Percentiles rank a stretch among this genome's conserved stretches.
Evolutionary conservation across 2,888 invertebrate species (phyloP).

Genomic region (Ligdia adustata): DNA sequence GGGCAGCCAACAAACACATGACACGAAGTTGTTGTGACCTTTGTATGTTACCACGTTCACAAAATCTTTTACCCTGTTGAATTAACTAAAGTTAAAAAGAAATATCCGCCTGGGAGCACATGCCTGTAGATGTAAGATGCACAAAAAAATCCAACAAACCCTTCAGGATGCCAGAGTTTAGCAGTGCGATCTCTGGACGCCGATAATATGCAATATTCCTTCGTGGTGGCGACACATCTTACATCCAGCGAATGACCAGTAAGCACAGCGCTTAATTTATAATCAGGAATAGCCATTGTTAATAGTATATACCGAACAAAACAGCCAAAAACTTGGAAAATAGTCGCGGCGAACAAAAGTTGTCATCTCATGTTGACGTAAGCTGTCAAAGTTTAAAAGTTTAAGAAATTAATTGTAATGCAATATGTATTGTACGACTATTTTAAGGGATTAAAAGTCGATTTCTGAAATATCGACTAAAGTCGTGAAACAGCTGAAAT

Average conservation of each 20-base stretch:
- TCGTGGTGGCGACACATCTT: constrained; percentile 87
- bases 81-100: constrained; percentile 12
- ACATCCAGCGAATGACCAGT: constrained; percentile 94
- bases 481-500: too few relatives aligned
- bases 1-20: constrained; percentile 90
- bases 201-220: constrained; percentile 90
- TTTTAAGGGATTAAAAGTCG: too few relatives aligned
- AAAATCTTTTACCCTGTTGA: constrained; percentile 84
- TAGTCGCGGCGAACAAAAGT: constrained; percentile 57
- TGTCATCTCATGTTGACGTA: constrained; percentile 62
- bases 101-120: too few relatives aligned
- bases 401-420: too few relatives aligned
- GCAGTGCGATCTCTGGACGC: constrained; percentile 95
- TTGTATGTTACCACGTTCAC: constrained; percentile 87
- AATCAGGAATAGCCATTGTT: constrained; percentile 82
- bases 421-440: too few relatives aligned
- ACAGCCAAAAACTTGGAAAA: constrained; percentile 42
- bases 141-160: constrained; percentile 71
- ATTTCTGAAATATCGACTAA: too few relatives aligned
- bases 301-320: constrained; percentile 38
- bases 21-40: constrained; percentile 94
- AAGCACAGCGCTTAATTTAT: constrained; percentile 91
- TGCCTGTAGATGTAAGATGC: too few relatives aligned
- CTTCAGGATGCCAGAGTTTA: constrained; percentile 92
- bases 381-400: constrained; percentile 18